Evolutionary conservation across 1,140 invertebrate genomes (phyloP), one percentile per base, ranked within the genome.

Genomic region (Cardiocondyla obscurior): DNA sequence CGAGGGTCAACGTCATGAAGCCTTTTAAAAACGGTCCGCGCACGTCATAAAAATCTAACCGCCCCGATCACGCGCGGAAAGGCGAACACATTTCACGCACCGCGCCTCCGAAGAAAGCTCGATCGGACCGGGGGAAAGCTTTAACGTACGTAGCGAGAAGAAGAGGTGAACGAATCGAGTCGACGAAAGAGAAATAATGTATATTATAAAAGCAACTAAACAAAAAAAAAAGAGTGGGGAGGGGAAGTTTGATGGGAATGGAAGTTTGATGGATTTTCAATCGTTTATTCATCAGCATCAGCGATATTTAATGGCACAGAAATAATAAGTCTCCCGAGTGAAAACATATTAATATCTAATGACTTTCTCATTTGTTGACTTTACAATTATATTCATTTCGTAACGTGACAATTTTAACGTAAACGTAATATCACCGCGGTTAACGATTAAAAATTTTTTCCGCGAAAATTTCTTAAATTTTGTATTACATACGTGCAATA

Each of bases 1-100:
- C 22, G 12, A 39, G 42, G 82, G 62, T 84, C 57, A 49, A 84
- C 76, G 79, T 81, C 65, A 81, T 57, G 36, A 72, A 72, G 44
- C 57, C 76, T 30, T 82, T 84, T 57, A 84, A 73, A 84, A 70
- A 65, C 39, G 12, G 1, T 57, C 16, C 70, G 46, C 7, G 58
- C 22, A 10, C 14, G 36, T 57, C 51, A 67, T 79, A 83, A 65
- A 82, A 84, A 64, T 44, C 57, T 79, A 79, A 55, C 74, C 25
- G 22, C 22, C 16, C 33, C 33, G 10, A 62, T 39, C n/a, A 46
- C 14, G 42, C 19, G 22, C 28, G 6, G 30, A 53, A n/a, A 69
- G 42, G 36, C 33, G 33, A n/a, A 49, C 19, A 0, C 10, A 39
- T n/a, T 77, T 77, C 49, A 53, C 44, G 10, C 44, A 16, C 53